Evolutionary conservation across 92 coral and sea anemone species (phyloP).

Genomic region (Diadumene lineata): DNA sequence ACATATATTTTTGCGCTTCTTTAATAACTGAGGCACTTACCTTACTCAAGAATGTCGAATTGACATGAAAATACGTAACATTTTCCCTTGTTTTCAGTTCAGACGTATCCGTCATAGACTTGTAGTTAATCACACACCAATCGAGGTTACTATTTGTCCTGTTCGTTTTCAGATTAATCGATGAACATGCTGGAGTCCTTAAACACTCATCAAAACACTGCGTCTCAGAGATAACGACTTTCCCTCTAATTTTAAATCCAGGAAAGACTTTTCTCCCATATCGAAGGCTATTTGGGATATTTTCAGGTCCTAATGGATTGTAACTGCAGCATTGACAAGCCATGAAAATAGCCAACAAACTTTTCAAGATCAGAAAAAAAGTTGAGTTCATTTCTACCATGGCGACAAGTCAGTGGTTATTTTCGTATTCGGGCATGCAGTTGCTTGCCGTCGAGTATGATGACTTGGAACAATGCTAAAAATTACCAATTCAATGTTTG

Average conservation of each 20-base stretch:
- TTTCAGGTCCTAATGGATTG: neutral
- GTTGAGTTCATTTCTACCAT: neutral
- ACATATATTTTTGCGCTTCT: too few species aligned
- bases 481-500: neutral
- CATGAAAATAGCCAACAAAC: neutral
- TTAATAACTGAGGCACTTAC: neutral
- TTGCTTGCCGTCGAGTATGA: too few species aligned
- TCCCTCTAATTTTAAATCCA: neutral
- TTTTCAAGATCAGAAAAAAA: neutral
- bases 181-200: neutral
- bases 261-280: neutral
- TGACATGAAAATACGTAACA: neutral
- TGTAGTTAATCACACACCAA: neutral
- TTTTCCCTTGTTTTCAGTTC: neutral
- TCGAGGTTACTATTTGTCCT: neutral
- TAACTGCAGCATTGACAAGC: neutral
- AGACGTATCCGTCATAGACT: neutral
- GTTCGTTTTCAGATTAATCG: constrained; percentile 9
- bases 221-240: neutral
- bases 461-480: too few species aligned
- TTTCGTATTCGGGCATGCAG: too few species aligned
- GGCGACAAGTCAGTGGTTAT: too few species aligned
- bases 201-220: constrained; percentile 23
- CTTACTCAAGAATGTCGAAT: neutral
- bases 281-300: neutral